Evolutionary conservation across 2,113 vertebrate species (phyloP).

Genomic region (Prionailurus bengalensis): DNA sequence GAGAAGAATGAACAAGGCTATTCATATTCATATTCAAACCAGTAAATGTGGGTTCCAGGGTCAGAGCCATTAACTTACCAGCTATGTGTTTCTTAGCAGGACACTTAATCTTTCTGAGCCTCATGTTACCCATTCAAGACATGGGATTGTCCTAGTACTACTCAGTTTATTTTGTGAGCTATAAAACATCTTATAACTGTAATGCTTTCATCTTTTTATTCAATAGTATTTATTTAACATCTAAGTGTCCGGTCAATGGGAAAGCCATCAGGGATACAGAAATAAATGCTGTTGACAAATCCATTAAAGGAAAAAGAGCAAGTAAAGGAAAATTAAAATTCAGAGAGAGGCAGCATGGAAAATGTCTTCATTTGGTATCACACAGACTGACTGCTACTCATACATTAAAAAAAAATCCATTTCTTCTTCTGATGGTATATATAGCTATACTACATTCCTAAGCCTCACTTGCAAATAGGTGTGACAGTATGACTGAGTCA

Average conservation of each 20-base stretch:
- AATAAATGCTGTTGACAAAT: background rate
- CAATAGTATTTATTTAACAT: background rate
- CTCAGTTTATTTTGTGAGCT: conserved; percentile 11
- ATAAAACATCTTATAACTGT: background rate
- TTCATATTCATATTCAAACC: background rate
- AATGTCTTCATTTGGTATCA: background rate
- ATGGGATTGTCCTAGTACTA: background rate
- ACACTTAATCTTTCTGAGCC: background rate
- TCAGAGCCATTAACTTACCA: background rate
- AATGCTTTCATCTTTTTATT: background rate
- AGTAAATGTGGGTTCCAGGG: background rate
- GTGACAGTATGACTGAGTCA: background rate
- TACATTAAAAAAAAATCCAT: background rate
- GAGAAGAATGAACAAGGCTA: background rate
- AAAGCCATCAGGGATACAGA: background rate
- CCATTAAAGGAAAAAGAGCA: background rate
- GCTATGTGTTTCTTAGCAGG: background rate
- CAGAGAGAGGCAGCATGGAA: background rate
- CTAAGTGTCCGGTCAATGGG: background rate
- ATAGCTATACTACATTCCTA: background rate
- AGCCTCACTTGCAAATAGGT: background rate
- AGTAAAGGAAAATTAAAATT: background rate
- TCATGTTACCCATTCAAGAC: background rate
- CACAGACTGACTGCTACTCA: background rate
- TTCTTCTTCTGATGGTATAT: background rate